These are phyloP conservation scores for Salvelinus namaycush DNA, from an alignment of 2,113 vertebrate species.

Conservation along the genomic window DNA sequence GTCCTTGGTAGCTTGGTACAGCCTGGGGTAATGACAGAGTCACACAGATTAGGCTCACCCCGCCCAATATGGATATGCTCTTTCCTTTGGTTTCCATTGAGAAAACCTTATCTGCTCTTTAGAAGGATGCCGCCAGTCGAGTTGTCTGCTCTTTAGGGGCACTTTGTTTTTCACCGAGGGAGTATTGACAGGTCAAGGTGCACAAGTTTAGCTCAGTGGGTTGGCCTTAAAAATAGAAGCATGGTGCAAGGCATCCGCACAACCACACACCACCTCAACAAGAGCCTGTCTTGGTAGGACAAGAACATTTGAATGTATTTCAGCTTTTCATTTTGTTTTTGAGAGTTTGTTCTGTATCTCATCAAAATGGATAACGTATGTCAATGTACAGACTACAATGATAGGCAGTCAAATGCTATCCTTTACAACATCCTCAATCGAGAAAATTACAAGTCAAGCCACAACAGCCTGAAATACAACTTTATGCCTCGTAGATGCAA, in stretches of 20 bases:
- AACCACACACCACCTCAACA: conserved; percentile 22
- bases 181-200: conserved; percentile 87
- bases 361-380: conserved; percentile 68
- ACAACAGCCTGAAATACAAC: conserved; percentile 28
- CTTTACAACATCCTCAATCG: conserved; percentile 87
- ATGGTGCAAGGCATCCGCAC: conserved; percentile 26
- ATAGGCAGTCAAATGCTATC: conserved; percentile 76
- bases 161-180: conserved; percentile 78
- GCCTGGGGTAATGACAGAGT: conserved; percentile 84
- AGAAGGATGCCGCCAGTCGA: conserved; percentile 52
- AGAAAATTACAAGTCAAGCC: conserved; percentile 17
- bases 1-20: conserved; percentile 93
- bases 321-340: background rate
- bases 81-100: conserved; percentile 78
- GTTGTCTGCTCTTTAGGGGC: conserved; percentile 58
- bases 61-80: conserved; percentile 57
- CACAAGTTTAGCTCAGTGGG: conserved; percentile 51
- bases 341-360: background rate
- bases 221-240: conserved; percentile 77
- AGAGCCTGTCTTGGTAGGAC: conserved; percentile 25
- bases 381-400: conserved; percentile 59
- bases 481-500: conserved; percentile 69
- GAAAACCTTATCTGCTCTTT: conserved; percentile 74
- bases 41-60: conserved; percentile 77
- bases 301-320: background rate